Conservation (phyloP, 2,888 invertebrate genomes). For the Drosophila subsilvestris region DNA sequence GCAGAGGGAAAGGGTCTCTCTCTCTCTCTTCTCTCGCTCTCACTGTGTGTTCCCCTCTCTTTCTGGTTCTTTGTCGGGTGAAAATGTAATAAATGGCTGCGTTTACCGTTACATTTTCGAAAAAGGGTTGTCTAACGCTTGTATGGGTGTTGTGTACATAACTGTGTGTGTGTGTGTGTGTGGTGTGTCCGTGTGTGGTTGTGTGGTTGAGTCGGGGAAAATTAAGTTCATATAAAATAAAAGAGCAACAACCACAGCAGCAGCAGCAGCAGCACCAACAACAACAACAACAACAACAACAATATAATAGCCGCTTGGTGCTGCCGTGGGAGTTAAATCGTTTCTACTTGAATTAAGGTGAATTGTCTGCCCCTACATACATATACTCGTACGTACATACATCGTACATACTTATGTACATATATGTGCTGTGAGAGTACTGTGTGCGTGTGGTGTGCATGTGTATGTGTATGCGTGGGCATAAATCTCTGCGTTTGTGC, state of each 20-base stretch:
- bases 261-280: not conserved
- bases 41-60: not conserved
- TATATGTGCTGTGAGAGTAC: constrained; percentile 22
- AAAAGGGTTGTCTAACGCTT: constrained; percentile 70
- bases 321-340: constrained; percentile 75
- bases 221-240: constrained; percentile 79
- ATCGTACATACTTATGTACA: not conserved
- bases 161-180: constrained; percentile 26
- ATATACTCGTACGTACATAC: not conserved
- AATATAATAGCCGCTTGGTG: constrained; percentile 55
- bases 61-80: constrained; percentile 32
- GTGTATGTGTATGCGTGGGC: constrained; percentile 50
- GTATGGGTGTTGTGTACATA: constrained; percentile 24
- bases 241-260: constrained; percentile 55
- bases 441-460: too few relatives aligned
- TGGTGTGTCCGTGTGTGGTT: constrained; percentile 46
- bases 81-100: constrained; percentile 75
- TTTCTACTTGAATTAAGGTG: constrained; percentile 76
- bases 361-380: constrained; percentile 39
- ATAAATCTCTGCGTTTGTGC: constrained; percentile 60
- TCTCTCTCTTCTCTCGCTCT: not conserved
- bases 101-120: constrained; percentile 74
- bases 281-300: constrained; percentile 56
- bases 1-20: not conserved
- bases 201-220: constrained; percentile 69